Evolutionary conservation across 2,797 vertebrate genomes (phyloP).

Genomic region (Loris lydekkerianus): DNA sequence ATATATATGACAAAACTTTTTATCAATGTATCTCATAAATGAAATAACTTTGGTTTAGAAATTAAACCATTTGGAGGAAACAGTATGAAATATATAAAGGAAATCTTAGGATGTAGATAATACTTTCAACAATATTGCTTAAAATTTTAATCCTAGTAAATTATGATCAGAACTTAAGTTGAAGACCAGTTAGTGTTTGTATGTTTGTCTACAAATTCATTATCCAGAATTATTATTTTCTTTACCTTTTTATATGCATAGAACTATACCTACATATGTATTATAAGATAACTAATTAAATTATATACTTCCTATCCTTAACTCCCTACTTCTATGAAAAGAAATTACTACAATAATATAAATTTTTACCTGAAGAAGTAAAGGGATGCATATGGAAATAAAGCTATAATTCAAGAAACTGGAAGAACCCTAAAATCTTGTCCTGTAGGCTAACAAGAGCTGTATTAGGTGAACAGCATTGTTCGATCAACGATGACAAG

Average conservation of each 20-base stretch:
- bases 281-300: not conserved
- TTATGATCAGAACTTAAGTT: not conserved
- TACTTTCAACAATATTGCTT: not conserved
- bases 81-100: not conserved
- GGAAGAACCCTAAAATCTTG: not conserved
- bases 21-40: not conserved
- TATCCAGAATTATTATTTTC: constrained; percentile 7
- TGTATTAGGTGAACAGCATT: not conserved
- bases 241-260: not conserved
- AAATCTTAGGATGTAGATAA: not conserved
- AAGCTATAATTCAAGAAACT: not conserved
- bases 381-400: not conserved
- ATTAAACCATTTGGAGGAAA: not conserved
- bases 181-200: not conserved
- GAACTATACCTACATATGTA: not conserved
- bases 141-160: not conserved
- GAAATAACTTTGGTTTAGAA: not conserved
- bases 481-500: not conserved
- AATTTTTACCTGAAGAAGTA: not conserved
- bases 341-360: not conserved
- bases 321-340: not conserved
- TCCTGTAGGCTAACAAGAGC: not conserved
- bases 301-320: not conserved
- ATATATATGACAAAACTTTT: not conserved
- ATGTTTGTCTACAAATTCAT: not conserved